Base-by-base conservation (phyloP, 2,797 vertebrate genomes). In the Cheirogaleus major region DNA sequence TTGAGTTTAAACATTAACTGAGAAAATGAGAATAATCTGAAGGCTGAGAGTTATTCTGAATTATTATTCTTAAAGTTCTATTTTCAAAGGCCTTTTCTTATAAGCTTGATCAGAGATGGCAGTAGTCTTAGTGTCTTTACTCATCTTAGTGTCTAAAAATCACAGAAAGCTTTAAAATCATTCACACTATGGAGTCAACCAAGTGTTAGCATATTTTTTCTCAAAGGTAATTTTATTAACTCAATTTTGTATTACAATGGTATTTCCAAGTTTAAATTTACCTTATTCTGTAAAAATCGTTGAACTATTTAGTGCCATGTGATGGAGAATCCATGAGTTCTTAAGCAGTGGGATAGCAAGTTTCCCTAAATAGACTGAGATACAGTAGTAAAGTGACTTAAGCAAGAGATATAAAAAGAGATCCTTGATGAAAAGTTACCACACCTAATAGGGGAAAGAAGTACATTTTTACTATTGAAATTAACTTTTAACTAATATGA, bases 1-100 rank as follows among this genome's bases (percentile, higher is more conserved):
- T 95, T 61, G 50, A 65, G 43, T 94, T 81, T 95, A 80, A 95
- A 72, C 17, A 69, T 92, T 72, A 73, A 82, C n/a, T 94, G 10
- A 93, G 69, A 91, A 81, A 82, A 78, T 92, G 50, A 92, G 63
- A 96, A 22, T n/a, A 61, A 30, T 75, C 11, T 85, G n/a, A 61
- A 88, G 27, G 9, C 15, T 76, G 30, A 61, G 20, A 50, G 75
- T 75, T 14, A 87, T 90, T 84, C 18, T 92, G 38, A 92, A 69
- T 84, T 32, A 55, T 27, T 94, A 38, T 79, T 15, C 38, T 69
- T 57, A 48, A 79, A 38, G 17, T 83, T 92, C 38, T 82, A 2
- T 50, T 82, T 96, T 38, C 59, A 69, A 30, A 92, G 25, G 32
- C 15, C 11, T 38, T 69, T 95, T 97, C 38, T 84, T 76, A 1